Percentiles rank a stretch among this genome's conserved stretches.
phyloP scores from a whole-genome alignment of 2,888 invertebrate genomes.

The Rosalia funebris region DNA sequence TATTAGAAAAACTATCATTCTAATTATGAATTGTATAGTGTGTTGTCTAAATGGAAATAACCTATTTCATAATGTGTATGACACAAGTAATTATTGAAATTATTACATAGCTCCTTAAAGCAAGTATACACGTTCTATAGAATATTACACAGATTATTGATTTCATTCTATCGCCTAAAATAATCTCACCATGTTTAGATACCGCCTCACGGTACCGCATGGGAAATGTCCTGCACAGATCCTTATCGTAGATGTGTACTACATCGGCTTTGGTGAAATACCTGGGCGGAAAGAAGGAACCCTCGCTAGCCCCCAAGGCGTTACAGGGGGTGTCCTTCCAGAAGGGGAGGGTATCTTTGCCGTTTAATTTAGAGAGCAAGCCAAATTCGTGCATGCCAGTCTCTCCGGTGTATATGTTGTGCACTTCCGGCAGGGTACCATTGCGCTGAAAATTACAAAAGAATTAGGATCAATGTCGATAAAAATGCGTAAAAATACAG shows the following conservation, averaged over 20 bases:
- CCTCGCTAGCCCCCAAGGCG: slow-evolving; percentile 77
- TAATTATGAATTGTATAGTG: too few species aligned
- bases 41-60: too few species aligned
- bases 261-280: slow-evolving; percentile 73
- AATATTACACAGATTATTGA: too few species aligned
- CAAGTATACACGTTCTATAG: too few species aligned
- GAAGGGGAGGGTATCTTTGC: slow-evolving; percentile 77
- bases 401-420: slow-evolving; percentile 82
- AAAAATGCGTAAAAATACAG: too few species aligned
- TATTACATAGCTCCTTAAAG: too few species aligned
- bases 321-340: slow-evolving; percentile 82
- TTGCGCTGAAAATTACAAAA: slow-evolving; percentile 77
- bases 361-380: slow-evolving; percentile 79
- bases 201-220: slow-evolving; percentile 76
- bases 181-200: slow-evolving; percentile 76
- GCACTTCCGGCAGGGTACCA: slow-evolving; percentile 82
- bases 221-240: slow-evolving; percentile 83
- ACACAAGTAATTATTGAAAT: too few species aligned
- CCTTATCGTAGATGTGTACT: slow-evolving; percentile 85
- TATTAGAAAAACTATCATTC: too few species aligned
- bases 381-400: slow-evolving; percentile 82
- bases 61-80: too few species aligned
- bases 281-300: slow-evolving; percentile 86
- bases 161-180: too few species aligned
- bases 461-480: too few species aligned